Percentiles rank a stretch among this genome's conserved stretches.
Evolutionary conservation across 2,797 vertebrate genomes (phyloP).

Genomic region (Sebastes iracundus): DNA sequence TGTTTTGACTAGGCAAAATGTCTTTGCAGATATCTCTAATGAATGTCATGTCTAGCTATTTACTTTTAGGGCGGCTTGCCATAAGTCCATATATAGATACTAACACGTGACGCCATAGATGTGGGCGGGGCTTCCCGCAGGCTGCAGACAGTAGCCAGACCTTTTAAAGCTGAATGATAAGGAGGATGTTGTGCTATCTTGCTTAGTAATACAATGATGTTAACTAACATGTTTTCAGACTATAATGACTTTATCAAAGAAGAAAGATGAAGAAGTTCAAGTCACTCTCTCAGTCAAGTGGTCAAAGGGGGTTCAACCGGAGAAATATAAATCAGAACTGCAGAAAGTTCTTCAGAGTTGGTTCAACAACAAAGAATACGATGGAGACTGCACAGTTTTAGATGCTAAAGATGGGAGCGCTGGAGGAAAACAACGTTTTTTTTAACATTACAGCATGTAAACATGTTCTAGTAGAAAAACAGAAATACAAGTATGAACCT

Average conservation of each 20-base stretch:
- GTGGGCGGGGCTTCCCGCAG: too few relatives aligned
- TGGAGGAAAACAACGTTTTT: too few relatives aligned
- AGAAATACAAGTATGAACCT: too few relatives aligned
- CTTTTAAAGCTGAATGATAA: neutral
- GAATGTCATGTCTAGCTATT: too few relatives aligned
- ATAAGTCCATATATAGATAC: fast-evolving
- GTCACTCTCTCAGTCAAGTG: conserved; percentile 17
- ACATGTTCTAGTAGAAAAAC: too few relatives aligned
- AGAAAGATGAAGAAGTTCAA: neutral
- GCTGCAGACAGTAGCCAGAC: neutral
- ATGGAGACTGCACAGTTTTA: neutral
- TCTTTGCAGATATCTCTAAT: too few relatives aligned
- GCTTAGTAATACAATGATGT: neutral
- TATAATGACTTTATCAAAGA: neutral
- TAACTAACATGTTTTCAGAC: neutral
- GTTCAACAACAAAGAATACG: too few relatives aligned
- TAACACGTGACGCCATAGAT: too few relatives aligned
- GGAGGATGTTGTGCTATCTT: neutral
- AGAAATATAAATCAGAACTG: fast-evolving
- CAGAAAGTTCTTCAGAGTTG: conserved; percentile 48
- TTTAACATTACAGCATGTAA: too few relatives aligned
- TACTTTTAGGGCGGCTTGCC: too few relatives aligned
- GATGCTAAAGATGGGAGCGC: too few relatives aligned
- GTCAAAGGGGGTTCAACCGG: fast-evolving
- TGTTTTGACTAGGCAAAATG: too few relatives aligned